Percentiles rank a stretch among this genome's conserved stretches.
These are phyloP conservation scores for Pseudorhombus dupliciocellatus DNA, from an alignment of 2,113 vertebrate species.

Conservation along the genomic window DNA sequence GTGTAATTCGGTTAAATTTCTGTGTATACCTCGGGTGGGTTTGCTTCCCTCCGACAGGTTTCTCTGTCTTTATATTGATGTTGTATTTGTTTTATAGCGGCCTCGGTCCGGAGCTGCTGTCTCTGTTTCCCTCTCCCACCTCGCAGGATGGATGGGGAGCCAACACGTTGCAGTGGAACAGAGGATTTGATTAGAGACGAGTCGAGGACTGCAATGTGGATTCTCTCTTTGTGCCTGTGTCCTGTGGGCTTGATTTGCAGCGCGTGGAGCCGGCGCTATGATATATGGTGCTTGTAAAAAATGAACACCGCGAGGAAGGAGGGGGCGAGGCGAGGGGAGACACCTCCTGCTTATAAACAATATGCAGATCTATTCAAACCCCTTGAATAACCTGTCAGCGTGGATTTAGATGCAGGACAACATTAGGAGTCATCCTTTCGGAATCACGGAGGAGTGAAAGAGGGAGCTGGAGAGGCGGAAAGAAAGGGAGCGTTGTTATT, in stretches of 20 bases:
- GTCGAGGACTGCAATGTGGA: conserved; percentile 24
- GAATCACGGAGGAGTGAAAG: conserved; percentile 23
- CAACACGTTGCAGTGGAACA: conserved; percentile 18
- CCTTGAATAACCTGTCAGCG: conserved; percentile 31
- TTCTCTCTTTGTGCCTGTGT: conserved; percentile 15
- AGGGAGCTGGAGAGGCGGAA: conserved; percentile 31
- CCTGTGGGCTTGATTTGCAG: conserved; percentile 40
- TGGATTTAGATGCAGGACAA: conserved; percentile 36
- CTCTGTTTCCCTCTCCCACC: neutral
- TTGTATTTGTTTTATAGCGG: neutral
- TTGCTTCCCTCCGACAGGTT: neutral
- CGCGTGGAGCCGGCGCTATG: conserved; percentile 11
- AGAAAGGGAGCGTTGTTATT: conserved; percentile 68
- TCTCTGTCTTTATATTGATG: neutral
- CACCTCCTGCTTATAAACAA: conserved; percentile 24
- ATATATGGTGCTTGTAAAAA: conserved; percentile 21
- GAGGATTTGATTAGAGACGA: conserved; percentile 59
- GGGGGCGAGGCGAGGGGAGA: neutral
- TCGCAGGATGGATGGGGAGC: neutral
- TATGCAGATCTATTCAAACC: conserved; percentile 18
- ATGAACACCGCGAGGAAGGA: conserved; percentile 1
- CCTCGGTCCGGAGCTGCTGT: neutral
- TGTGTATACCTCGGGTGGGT: neutral
- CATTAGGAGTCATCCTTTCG: conserved; percentile 30
- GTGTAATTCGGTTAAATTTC: no score